Evolutionary conservation across 37 sponge, comb jelly and placozoan species (phyloP).

Genomic region (Lycopodina hypogea): DNA sequence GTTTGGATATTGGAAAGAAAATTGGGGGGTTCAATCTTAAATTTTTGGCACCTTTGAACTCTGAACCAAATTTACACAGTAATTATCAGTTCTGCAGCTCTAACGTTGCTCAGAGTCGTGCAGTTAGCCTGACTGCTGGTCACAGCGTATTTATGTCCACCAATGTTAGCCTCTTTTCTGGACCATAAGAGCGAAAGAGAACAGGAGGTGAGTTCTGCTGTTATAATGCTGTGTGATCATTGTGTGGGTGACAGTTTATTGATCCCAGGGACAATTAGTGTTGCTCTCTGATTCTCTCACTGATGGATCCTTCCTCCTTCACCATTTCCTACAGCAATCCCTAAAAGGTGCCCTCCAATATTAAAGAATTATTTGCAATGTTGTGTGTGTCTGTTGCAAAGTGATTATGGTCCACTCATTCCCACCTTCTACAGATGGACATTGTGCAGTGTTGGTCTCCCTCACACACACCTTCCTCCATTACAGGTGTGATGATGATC

Average conservation of each 20-base stretch:
- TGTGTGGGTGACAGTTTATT: not conserved
- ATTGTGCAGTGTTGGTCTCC: slow-evolving; percentile 42
- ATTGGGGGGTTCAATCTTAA: no score
- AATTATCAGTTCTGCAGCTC: no score
- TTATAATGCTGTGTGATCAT: not conserved
- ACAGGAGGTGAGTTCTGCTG: not conserved
- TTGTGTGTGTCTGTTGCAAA: not conserved
- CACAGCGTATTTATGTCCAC: no score
- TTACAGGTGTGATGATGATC: slow-evolving; percentile 40
- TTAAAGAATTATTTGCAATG: no score
- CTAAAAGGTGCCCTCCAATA: slow-evolving; percentile 41
- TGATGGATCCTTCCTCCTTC: slow-evolving; percentile 56
- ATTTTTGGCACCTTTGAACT: no score
- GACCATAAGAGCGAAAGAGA: not conserved
- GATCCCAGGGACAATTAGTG: slow-evolving; percentile 6
- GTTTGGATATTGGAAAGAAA: no score
- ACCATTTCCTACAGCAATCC: slow-evolving; percentile 70
- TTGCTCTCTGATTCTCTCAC: slow-evolving; percentile 7
- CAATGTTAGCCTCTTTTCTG: slow-evolving; percentile 7
- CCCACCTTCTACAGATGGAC: slow-evolving; percentile 46
- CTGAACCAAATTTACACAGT: no score
- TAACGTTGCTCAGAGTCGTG: no score
- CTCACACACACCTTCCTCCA: slow-evolving; percentile 60
- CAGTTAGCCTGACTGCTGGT: no score
- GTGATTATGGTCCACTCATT: no score